phyloP scores from a whole-genome alignment of 2,888 invertebrate species.

The Exocentrus adspersus region DNA sequence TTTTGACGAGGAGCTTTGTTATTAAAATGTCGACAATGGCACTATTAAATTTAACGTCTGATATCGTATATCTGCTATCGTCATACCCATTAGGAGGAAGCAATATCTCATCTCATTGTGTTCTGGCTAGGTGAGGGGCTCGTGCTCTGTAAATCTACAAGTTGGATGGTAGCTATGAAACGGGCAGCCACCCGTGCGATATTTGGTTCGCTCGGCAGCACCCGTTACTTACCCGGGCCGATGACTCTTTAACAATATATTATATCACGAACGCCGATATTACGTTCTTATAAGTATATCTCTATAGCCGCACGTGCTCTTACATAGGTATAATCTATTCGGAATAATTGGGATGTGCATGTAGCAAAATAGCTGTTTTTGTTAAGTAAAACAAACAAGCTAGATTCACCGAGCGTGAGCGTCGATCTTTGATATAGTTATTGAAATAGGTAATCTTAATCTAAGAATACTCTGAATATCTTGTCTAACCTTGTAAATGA shows the following conservation, averaged over 20 bases:
- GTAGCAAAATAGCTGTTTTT: conserved; percentile 26
- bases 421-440: not conserved
- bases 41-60: conserved; percentile 41
- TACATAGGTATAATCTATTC: conserved; percentile 27
- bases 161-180: conserved; percentile 52
- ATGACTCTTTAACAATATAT: conserved; percentile 61
- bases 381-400: conserved; percentile 15
- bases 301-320: conserved; percentile 21
- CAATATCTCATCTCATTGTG: conserved; percentile 52
- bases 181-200: conserved; percentile 62
- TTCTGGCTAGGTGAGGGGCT: conserved; percentile 51
- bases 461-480: too few species aligned
- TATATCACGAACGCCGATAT: conserved; percentile 43
- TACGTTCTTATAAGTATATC: conserved; percentile 19
- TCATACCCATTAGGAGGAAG: conserved; percentile 43
- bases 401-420: conserved; percentile 2
- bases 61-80: conserved; percentile 43
- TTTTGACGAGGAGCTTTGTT: conserved; percentile 11
- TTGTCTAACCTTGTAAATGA: too few species aligned
- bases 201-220: conserved; percentile 61
- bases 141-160: conserved; percentile 57
- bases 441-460: too few species aligned
- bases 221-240: conserved; percentile 60
- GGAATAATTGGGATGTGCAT: conserved; percentile 22
- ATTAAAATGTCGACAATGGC: conserved; percentile 42